Conservation (phyloP, 1,140 invertebrate species). For the Drosophila ercepeae region DNA sequence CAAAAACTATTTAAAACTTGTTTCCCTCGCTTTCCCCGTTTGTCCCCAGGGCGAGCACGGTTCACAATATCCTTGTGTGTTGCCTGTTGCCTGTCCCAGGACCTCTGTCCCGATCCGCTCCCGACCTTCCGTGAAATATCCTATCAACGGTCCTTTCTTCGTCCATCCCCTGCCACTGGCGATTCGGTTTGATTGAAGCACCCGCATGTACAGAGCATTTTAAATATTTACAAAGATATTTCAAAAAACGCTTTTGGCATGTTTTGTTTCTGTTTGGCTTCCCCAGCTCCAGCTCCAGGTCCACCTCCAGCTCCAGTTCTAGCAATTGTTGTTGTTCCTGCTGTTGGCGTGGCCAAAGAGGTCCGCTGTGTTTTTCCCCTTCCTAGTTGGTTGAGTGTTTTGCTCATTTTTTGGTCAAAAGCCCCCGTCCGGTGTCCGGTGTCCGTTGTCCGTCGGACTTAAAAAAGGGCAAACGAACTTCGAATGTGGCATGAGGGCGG, state of each 20-base stretch:
- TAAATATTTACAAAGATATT: constrained; percentile 83
- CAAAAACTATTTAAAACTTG: constrained; percentile 80
- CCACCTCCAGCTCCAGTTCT: constrained; percentile 1
- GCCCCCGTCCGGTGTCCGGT: neutral
- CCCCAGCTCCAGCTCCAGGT: neutral
- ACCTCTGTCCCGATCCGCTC: constrained; percentile 14
- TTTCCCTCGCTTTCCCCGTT: constrained; percentile 10
- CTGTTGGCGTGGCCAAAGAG: constrained; percentile 35
- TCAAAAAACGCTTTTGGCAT: constrained; percentile 80
- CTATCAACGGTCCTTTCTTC: constrained; percentile 28
- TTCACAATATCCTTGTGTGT: constrained; percentile 22
- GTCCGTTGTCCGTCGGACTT: neutral
- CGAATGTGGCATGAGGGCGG: constrained; percentile 66
- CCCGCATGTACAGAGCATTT: constrained; percentile 79
- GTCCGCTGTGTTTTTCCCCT: constrained; percentile 32
- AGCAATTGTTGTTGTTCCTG: constrained; percentile 44
- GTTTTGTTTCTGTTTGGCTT: constrained; percentile 54
- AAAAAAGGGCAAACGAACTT: constrained; percentile 67
- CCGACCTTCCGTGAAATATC: neutral
- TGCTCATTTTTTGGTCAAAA: constrained; percentile 67
- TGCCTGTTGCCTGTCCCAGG: constrained; percentile 11
- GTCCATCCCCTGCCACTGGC: constrained; percentile 28
- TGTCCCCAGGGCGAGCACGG: neutral
- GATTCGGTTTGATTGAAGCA: constrained; percentile 78
- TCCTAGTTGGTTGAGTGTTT: constrained; percentile 57